A percentile compares a stretch with the other conserved stretches of the same genome.
Conservation (phyloP, 2,113 vertebrate genomes). For the Miniopterus natalensis region DNA sequence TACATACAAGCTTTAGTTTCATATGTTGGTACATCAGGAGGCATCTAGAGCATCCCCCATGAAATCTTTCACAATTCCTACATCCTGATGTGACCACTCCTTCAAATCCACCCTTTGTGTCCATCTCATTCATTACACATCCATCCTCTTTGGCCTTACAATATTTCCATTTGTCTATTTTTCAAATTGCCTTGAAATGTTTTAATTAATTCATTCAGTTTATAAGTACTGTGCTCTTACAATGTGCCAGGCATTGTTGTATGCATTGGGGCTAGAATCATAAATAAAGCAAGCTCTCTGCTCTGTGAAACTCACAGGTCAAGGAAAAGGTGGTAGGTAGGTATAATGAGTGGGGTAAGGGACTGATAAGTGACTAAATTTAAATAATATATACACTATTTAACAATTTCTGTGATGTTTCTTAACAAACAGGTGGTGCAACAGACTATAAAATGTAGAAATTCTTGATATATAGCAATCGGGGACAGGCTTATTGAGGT, state of each 20-base stretch:
- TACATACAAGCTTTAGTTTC: neutral
- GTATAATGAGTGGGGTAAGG: fast-evolving
- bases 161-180: neutral
- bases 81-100: neutral
- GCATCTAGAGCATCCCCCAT: neutral
- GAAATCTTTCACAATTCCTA: neutral
- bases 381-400: neutral
- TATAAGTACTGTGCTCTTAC: neutral
- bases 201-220: neutral
- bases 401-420: neutral
- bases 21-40: neutral
- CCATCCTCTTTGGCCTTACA: neutral
- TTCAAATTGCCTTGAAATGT: conserved; percentile 21
- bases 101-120: neutral
- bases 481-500: neutral
- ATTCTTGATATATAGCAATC: neutral
- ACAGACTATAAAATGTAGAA: neutral
- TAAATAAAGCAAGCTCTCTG: neutral
- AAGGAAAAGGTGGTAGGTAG: neutral
- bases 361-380: neutral
- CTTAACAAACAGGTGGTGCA: neutral
- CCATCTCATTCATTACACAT: neutral
- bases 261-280: neutral
- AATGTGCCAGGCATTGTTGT: neutral
- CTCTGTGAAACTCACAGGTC: neutral